These are phyloP conservation scores for Drosophila lacteicornis DNA, from an alignment of 1,140 invertebrate species.

Conservation along the genomic window DNA sequence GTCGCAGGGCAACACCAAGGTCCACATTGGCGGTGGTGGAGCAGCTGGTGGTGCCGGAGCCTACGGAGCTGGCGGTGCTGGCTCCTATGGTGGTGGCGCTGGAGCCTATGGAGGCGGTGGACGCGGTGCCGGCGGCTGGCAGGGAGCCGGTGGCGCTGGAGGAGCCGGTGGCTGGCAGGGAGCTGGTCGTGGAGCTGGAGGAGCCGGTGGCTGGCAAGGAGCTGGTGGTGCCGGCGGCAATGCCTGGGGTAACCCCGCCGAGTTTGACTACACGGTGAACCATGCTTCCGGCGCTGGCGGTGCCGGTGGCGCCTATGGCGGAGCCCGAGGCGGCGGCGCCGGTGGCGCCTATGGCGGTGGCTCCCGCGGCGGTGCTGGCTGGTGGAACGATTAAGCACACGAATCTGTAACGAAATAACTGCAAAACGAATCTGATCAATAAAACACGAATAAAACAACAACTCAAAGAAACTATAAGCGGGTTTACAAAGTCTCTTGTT, in stretches of 20 bases:
- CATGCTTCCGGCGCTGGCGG: conserved; percentile 26
- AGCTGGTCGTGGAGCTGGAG: conserved; percentile 42
- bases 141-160: conserved; percentile 36
- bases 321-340: conserved; percentile 21
- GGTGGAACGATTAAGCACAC: conserved; percentile 67
- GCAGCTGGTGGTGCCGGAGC: conserved; percentile 19
- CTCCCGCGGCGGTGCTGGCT: conserved; percentile 64
- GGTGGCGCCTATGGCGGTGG: conserved; percentile 43
- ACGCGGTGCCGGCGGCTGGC: conserved; percentile 23
- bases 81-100: conserved; percentile 22
- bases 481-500: conserved; percentile 1
- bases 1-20: conserved; percentile 65
- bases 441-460: background rate
- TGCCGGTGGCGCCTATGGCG: conserved; percentile 26
- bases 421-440: conserved; percentile 20
- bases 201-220: conserved; percentile 56
- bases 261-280: conserved; percentile 71
- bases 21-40: conserved; percentile 55
- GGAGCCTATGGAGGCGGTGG: conserved; percentile 29
- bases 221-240: conserved; percentile 55
- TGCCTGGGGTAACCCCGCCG: conserved; percentile 69
- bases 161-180: conserved; percentile 56
- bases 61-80: conserved; percentile 17
- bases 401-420: background rate
- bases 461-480: background rate